phyloP scores from a whole-genome alignment of 2,113 vertebrate genomes.

The Glareola pratincola region DNA sequence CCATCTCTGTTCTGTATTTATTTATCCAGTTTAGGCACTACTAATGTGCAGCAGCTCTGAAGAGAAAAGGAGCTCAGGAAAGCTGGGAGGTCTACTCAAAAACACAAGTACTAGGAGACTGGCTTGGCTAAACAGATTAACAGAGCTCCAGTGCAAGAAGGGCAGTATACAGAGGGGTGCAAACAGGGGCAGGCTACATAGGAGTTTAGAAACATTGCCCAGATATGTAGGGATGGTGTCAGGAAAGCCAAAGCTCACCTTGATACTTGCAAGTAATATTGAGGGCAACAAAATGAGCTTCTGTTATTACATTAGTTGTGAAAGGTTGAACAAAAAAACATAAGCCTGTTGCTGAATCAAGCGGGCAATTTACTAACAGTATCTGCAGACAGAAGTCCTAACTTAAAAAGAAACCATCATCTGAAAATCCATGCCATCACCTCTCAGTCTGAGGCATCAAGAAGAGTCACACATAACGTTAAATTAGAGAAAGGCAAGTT shows the following conservation, averaged over 20 bases:
- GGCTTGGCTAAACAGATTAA: background rate
- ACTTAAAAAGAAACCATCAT: background rate
- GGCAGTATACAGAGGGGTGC: background rate
- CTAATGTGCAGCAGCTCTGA: background rate
- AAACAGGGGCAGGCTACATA: background rate
- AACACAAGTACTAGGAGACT: background rate
- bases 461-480: background rate
- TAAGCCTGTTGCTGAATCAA: background rate
- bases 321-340: background rate
- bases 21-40: background rate
- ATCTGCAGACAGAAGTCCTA: background rate
- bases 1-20: background rate
- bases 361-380: background rate
- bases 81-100: background rate
- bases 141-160: background rate
- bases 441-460: background rate
- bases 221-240: background rate
- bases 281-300: background rate
- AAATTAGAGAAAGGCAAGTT: background rate
- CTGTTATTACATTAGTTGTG: background rate
- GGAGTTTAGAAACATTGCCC: background rate
- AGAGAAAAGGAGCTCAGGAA: background rate
- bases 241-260: background rate
- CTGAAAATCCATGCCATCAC: background rate
- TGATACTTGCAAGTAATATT: background rate